Base-by-base conservation (phyloP, 2,888 invertebrate genomes). In the Cactoblastis cactorum region DNA sequence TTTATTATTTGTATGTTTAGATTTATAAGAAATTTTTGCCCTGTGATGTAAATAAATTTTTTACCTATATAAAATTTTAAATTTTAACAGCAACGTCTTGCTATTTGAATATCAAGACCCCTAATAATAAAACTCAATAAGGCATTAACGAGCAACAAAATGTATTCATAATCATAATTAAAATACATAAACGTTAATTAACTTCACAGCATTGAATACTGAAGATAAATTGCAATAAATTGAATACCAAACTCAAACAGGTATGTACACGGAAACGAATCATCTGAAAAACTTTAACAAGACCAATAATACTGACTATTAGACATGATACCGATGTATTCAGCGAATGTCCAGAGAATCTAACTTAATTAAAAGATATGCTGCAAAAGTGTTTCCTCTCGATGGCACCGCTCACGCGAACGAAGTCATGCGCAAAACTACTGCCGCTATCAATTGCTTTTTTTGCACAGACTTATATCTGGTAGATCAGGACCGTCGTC, bases 351-450 rank as follows among this genome's bases (percentile, higher is more conserved):
- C 19, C 34, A 15, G 35, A 51, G 52, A 53, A 63, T 61, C 57
- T 52, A 53, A 41, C 53, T 48, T 65, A 63, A 65, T 65, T 65
- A 58, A 59, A 59, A 60, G 53, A 50, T 46, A 56, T 52, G 52
- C 51, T 38, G 38, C 33, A 37, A 51, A 22, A 51, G 50, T 52
- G 52, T 51, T 37, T 45, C 34, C 12, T 41, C 22, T 51, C 34
- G 47, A 22, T 19, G 39, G 28, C 3, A 12, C 3, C 17, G 28
- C 24, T 19, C 45, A 33, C 43, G 53, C 46, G 41, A 54, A 51
- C 41, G 52, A 54, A 46, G 58, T 61, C 64, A 65, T 60, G 64
- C 64, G 63, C 34, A 51, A 63, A 65, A 63, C 61, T 37, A 61
- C 47, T 38, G 45, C 50, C 38, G 54, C 57, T 59, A 56, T 55